Conservation (phyloP, 2,797 vertebrate species). For the Danio albolineatus region DNA sequence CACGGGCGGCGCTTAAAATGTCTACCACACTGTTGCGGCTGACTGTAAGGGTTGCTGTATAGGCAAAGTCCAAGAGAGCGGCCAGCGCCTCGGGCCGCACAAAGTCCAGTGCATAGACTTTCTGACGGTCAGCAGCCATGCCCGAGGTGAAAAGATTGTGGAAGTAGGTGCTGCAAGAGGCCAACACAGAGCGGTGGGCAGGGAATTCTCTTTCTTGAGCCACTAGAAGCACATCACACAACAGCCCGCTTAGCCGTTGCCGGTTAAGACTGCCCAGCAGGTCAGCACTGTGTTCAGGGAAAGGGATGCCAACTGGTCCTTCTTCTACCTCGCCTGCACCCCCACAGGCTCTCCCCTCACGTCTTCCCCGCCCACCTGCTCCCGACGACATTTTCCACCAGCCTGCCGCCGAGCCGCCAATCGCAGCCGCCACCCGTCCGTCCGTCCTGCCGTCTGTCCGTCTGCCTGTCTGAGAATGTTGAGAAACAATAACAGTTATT, state of each 20-base stretch:
- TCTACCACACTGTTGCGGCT: constrained; percentile 92
- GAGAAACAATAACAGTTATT: constrained; percentile 22
- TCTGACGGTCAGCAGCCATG: constrained; percentile 92
- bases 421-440: constrained; percentile 83
- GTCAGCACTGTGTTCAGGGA: constrained; percentile 97
- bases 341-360: constrained; percentile 72
- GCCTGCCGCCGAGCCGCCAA: constrained; percentile 86
- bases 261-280: constrained; percentile 94
- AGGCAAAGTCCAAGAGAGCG: constrained; percentile 96
- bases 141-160: constrained; percentile 99
- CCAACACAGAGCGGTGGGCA: constrained; percentile 97
- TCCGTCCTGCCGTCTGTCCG: constrained; percentile 86
- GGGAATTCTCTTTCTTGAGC: constrained; percentile 93
- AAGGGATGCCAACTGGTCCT: constrained; percentile 97
- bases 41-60: constrained; percentile 95
- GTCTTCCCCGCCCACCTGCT: constrained; percentile 83
- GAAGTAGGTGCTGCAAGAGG: constrained; percentile 97
- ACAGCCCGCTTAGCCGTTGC: constrained; percentile 91
- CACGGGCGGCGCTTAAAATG: constrained; percentile 91
- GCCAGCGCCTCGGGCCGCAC: constrained; percentile 91
- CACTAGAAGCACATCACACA: constrained; percentile 96
- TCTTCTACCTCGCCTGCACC: constrained; percentile 82
- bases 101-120: constrained; percentile 95
- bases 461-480: constrained; percentile 77
- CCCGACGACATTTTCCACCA: constrained; percentile 90